phyloP scores from a whole-genome alignment of 2,797 vertebrate genomes.

The Pipistrellus kuhlii region DNA sequence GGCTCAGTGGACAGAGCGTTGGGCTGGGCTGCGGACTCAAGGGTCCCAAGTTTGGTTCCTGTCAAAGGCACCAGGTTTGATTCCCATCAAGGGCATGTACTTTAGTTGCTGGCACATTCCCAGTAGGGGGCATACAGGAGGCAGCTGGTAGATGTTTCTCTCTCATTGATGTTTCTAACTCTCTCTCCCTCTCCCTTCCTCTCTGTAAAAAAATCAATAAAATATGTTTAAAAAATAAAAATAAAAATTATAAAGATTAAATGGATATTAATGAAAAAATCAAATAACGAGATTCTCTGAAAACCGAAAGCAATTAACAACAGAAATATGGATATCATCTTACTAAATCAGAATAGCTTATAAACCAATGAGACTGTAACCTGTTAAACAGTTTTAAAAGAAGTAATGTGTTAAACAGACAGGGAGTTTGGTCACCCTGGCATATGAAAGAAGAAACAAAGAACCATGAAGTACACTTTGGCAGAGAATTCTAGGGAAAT shows the following conservation, averaged over 20 bases:
- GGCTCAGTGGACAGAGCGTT: too few relatives aligned
- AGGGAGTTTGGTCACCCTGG: not conserved
- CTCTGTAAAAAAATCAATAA: too few relatives aligned
- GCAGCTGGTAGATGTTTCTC: too few relatives aligned
- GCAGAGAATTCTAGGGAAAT: conserved; percentile 9
- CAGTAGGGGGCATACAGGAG: too few relatives aligned
- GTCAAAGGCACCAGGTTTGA: too few relatives aligned
- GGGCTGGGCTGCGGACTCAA: too few relatives aligned
- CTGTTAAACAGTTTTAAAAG: not conserved
- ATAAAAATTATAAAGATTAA: not conserved
- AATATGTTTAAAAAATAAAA: too few relatives aligned
- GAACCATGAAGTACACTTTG: not conserved
- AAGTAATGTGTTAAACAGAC: conserved; percentile 15
- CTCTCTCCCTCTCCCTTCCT: too few relatives aligned
- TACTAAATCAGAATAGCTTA: conserved; percentile 6
- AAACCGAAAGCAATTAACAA: not conserved
- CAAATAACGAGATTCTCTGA: not conserved
- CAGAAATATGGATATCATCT: not conserved
- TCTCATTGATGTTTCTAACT: too few relatives aligned
- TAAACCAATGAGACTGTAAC: not conserved
- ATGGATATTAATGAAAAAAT: conserved; percentile 12
- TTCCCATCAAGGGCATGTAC: too few relatives aligned
- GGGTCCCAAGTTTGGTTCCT: too few relatives aligned
- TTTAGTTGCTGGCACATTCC: too few relatives aligned
- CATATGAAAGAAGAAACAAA: not conserved